Evolutionary conservation across 2,797 vertebrate genomes (phyloP).

Genomic region (Spinibarbus caldwelli): DNA sequence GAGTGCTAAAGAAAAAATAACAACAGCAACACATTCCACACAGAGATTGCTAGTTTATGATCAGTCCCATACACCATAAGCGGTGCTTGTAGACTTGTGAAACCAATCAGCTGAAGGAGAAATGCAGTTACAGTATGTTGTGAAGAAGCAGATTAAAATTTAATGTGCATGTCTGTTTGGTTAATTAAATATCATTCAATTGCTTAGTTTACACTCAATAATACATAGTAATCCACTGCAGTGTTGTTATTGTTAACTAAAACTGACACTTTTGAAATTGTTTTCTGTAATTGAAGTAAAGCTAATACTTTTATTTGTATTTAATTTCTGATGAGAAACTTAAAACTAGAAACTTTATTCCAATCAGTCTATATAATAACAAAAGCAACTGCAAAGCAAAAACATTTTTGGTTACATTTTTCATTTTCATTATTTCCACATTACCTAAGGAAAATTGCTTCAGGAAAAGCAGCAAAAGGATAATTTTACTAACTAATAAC

Average conservation of each 20-base stretch:
- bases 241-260: neutral
- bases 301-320: neutral
- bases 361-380: neutral
- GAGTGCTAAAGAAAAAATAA: constrained; percentile 32
- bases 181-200: neutral
- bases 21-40: constrained; percentile 30
- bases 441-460: neutral
- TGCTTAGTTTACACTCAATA: neutral
- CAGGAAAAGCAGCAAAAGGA: neutral
- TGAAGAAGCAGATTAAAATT: neutral
- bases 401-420: neutral
- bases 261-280: neutral
- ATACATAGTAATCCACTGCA: neutral
- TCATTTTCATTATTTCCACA: neutral
- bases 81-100: neutral
- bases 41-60: neutral
- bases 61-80: constrained; percentile 12
- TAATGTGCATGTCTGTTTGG: neutral
- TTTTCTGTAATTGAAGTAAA: neutral
- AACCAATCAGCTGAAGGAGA: neutral
- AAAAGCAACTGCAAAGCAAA: neutral
- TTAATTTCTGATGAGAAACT: neutral
- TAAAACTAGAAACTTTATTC: neutral
- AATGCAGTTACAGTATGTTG: neutral
- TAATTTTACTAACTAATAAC: no score